Evolutionary conservation across 2,888 invertebrate genomes (phyloP), one percentile per base, ranked within the genome.

Genomic region (Heliconius ethilla): DNA sequence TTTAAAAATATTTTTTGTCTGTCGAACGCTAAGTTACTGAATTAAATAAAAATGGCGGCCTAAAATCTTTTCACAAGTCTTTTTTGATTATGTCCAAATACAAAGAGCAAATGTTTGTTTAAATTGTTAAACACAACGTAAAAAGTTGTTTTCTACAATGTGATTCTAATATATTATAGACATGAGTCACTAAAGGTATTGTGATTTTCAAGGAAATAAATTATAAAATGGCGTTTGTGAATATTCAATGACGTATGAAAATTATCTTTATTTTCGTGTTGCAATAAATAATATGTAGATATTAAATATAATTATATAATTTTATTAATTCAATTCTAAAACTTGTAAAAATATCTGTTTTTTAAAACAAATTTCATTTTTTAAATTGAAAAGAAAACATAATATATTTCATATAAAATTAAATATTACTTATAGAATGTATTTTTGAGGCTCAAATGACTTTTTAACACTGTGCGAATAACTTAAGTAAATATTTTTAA

Each of bases 111-210:
- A 40, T 25, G 45, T 69, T 45, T 45, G 25, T 69, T 40, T 40
- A 45, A 40, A 69, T n/a, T 25, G 40, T 69, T 69, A 13, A 69
- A 67, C 7, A 67, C 11, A 40, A 67, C 3, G 15, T 25, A 69
- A 45, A 69, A 69, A 40, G 40, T 40, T n/a, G 40, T 67, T 40
- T 67, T 25, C 40, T 69, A 40, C 40, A 51, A 40, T 69, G 40
- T 15, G 15, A 69, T 69, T 69, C 25, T 25, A 69, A 45, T 45
- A 40, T 45, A 40, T 40, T 40, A 40, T 40, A 7, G 5, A 69
- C 25, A n/a, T 69, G 69, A 69, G 40, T 69, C 69, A 69, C 40
- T 40, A 25, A 69, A 37, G 40, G 40, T 69, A 69, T 40, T 69
- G 69, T 69, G 40, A 40, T 13, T n/a, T n/a, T 69, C 15, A n/a